Base-by-base conservation (phyloP, 2,797 vertebrate species). In the Tarsius wallacei region DNA sequence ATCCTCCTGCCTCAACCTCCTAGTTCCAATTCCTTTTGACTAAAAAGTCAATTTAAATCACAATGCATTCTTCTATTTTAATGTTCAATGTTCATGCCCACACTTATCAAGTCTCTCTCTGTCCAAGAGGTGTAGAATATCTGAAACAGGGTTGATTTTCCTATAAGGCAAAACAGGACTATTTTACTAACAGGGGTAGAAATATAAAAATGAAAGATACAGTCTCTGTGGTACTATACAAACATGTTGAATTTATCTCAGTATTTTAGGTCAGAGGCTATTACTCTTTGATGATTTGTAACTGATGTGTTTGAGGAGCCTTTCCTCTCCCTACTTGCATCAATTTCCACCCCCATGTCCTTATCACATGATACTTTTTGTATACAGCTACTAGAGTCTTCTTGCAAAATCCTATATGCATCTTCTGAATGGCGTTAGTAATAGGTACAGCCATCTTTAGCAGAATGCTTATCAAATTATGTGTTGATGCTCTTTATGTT, bases 361-460 rank as follows among this genome's bases (percentile, higher is more conserved):
- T 71, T 7, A 12, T 93, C 36, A 17, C 21, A 5, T 42, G 66
- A 22, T 42, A 4, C 21, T 81, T 14, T 93, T 22, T 89, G 64
- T 16, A 73, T 1, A 21, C 42, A 68, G 21, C 19, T 26, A 33
- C 8, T 21, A 13, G 80, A 95, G 63, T 90, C 74, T 73, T 94
- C 93, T 97, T 93, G 85, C 82, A 82, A 90, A 96, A 97, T 68
- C 51, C 36, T 53, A 59, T 51, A 9, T 21, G 19, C 68, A 26
- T 31, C 31, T 64, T 21, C 31, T 31, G 12, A 74, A 24, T 66
- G 51, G 24, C 28, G 0, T 86, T 87, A 61, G 57, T 96, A 97
- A 97, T 93, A 83, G 68, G 49, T 22, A 83, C 80, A 88, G 73
- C 94, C 57, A n/a, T 26, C 16, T n/a, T 90, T 78, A 86, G 85